Base-by-base conservation (phyloP, 1,140 invertebrate genomes). In the Aphis gossypii region DNA sequence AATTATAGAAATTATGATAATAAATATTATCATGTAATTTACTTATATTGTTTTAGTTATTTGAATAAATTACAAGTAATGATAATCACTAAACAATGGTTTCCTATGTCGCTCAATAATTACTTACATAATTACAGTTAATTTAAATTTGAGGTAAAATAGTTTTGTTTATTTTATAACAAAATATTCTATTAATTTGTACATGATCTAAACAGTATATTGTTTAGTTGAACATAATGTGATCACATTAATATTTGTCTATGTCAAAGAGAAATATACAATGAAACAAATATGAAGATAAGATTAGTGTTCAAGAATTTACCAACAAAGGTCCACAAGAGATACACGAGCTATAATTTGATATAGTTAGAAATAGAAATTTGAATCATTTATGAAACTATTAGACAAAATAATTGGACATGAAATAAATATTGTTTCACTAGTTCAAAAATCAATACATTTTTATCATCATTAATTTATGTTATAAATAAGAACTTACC, bases 121-220 rank as follows among this genome's bases (percentile, higher is more conserved):
- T 76, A 76, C 60, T 76, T 76, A 68, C 0, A 76, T 76, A 76
- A n/a, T 76, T 76, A 68, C 0, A 76, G 60, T 76, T 76, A 76
- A 23, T 76, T 76, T 76, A 76, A n/a, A 76, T 76, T 76, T 76
- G 60, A 76, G 60, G 60, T 76, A 76, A 18, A 76, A 76, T 76
- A 76, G 30, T 76, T 76, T 76, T 76, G 60, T 76, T 76, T 76
- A 68, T 68, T 76, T 76, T 18, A 76, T 76, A 76, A 18, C 30
- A 76, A 76, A 76, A 76, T 76, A n/a, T n/a, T 76, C 30, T 76
- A 76, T 76, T n/a, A 5, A 14, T 76, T 76, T 76, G 60, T 18
- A 76, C 30, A 68, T 68, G 11, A 7, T n/a, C 11, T 68, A 68
- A 68, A 76, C 60, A 35, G 14, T 18, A 35, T n/a, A 5, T n/a